Evolutionary conservation across 2,797 vertebrate species (phyloP).

Genomic region (Betta splendens): DNA sequence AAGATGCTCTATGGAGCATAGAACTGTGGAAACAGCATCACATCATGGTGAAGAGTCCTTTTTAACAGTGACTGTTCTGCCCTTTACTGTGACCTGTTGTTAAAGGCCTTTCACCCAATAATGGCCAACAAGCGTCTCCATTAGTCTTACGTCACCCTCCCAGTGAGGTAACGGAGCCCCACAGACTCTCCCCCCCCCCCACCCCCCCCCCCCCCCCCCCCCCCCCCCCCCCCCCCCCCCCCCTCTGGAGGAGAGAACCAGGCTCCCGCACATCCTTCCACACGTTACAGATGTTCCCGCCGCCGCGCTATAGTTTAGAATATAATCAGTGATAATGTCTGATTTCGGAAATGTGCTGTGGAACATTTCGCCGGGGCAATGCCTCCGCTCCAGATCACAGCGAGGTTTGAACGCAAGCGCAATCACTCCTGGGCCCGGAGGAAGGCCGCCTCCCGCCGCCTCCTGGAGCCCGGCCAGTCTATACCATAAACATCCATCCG

Average conservation of each 20-base stretch:
- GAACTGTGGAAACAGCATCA: background rate
- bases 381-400: conserved; percentile 60
- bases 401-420: conserved; percentile 65
- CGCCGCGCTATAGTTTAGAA: conserved; percentile 69
- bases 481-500: conserved; percentile 49
- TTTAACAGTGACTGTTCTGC: conserved; percentile 5
- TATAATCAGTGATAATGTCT: conserved; percentile 78
- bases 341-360: conserved; percentile 76
- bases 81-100: conserved; percentile 38
- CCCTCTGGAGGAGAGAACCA: conserved; percentile 22
- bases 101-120: conserved; percentile 61
- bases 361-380: conserved; percentile 74
- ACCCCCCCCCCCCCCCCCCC: conserved; percentile 19
- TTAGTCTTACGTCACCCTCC: conserved; percentile 28
- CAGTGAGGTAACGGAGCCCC: conserved; percentile 26
- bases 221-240: conserved; percentile 16
- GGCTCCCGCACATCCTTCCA: conserved; percentile 61
- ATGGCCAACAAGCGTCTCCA: conserved; percentile 53
- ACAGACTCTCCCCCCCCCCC: conserved; percentile 16
- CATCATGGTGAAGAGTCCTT: background rate
- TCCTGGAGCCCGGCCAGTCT: conserved; percentile 37
- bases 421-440: conserved; percentile 50
- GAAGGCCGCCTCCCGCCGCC: conserved; percentile 28
- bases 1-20: background rate
- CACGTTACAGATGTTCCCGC: conserved; percentile 75